Evolutionary conservation across 92 coral and sea anemone species (phyloP), one percentile per base, ranked within the genome.

Genomic region (Scolanthus callimorphus): DNA sequence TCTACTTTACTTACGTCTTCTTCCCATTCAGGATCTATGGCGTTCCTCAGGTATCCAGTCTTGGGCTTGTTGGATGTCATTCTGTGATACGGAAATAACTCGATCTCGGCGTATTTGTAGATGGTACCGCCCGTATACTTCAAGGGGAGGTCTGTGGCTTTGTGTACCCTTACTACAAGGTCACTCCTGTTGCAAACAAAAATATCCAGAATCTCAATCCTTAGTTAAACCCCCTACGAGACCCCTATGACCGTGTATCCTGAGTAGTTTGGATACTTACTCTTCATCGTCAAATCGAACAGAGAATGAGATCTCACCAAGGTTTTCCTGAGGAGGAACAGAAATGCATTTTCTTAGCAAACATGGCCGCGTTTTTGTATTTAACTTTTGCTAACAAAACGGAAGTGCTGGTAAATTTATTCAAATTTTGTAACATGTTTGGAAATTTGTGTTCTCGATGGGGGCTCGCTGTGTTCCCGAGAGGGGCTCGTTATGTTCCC

Each of bases 11-110:
- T 67, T 31, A 79, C 77, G 60, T 82, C 90, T 43, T 88, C 90
- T 46, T 88, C 70, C 59, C 82, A 88, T 12, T 61, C 74, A 26
- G 98, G 98, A 22, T 57, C 70, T 21, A 92, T 68, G 20, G 82
- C 83, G 49, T 85, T 88, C 57, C 98, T 80, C 24, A 82, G 74
- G 60, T 79, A 85, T 34, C 60, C 69, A n/a, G 98, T 92, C 52
- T 78, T 88, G 34, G 95, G 95, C 59, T 86, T 86, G 50, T 65
- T 71, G 3, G 85, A 21, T 11, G 82, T 70, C 95, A 82, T 83
- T 29, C 90, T 72, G 28, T 86, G 95, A 57, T 79, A 92, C 1
- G 98, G 98, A 57, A 88, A 85, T 77, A 92, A 74, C 51, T 92
- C 98, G 8, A 88, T 25, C 71, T 88, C 92, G 13, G 88, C 98